A percentile compares a stretch with the other conserved stretches of the same genome.
Evolutionary conservation across 2,888 invertebrate genomes (phyloP).

Genomic region (Eulithis testata): DNA sequence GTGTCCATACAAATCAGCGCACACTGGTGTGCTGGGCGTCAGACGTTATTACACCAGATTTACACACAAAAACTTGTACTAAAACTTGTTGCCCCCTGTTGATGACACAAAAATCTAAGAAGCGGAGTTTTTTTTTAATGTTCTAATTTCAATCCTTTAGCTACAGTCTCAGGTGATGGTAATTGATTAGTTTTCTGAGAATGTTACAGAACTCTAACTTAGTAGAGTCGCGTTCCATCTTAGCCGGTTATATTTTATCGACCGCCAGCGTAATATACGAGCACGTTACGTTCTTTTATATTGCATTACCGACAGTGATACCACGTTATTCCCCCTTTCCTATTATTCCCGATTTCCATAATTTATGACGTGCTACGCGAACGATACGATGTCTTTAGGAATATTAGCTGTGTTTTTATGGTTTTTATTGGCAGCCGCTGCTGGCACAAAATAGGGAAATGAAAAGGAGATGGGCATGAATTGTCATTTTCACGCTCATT

Average conservation of each 20-base stretch:
- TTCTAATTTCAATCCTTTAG: no score
- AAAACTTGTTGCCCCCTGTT: no score
- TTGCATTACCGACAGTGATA: slow-evolving; percentile 36
- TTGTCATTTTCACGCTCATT: not conserved
- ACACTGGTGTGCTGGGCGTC: no score
- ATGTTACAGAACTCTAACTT: slow-evolving; percentile 7
- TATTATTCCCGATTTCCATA: slow-evolving; percentile 24
- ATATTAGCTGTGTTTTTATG: slow-evolving; percentile 5
- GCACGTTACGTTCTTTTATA: slow-evolving; percentile 31
- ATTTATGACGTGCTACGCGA: slow-evolving; percentile 21
- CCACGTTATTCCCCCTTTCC: slow-evolving; percentile 17
- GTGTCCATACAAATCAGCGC: no score
- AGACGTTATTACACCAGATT: no score
- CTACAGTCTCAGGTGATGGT: no score
- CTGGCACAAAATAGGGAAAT: slow-evolving; percentile 2
- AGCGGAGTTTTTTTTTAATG: no score
- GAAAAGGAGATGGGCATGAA: not conserved
- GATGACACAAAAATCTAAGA: no score
- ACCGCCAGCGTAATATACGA: slow-evolving; percentile 36
- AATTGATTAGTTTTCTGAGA: no score
- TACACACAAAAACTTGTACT: no score
- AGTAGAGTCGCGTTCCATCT: not conserved
- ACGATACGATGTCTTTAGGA: slow-evolving; percentile 6
- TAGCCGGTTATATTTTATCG: slow-evolving; percentile 22
- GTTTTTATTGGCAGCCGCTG: not conserved